Evolutionary conservation across 2,888 invertebrate species (phyloP).

Genomic region (Amiota minor): DNA sequence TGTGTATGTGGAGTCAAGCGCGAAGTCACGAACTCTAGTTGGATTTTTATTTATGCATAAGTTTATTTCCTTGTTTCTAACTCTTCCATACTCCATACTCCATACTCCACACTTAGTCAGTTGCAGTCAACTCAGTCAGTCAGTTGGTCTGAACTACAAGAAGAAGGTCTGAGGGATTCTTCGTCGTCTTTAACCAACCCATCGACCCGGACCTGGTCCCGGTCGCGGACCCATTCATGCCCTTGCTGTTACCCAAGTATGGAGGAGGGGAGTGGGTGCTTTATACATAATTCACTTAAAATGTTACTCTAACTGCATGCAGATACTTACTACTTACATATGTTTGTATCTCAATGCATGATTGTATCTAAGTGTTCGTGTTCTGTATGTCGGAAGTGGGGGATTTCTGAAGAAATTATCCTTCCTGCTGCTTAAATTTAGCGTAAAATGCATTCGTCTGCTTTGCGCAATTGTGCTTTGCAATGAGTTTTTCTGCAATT

Average conservation of each 20-base stretch:
- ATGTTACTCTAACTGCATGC: neutral
- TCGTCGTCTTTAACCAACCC: too few species aligned
- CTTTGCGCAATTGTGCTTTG: neutral
- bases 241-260: neutral
- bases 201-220: too few species aligned
- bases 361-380: slow-evolving; percentile 7
- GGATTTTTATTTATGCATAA: slow-evolving; percentile 31
- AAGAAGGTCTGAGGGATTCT: too few species aligned
- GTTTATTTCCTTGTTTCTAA: slow-evolving; percentile 27
- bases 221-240: neutral
- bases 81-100: neutral
- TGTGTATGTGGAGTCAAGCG: neutral
- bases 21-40: slow-evolving; percentile 29
- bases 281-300: slow-evolving; percentile 28
- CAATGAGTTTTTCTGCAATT: slow-evolving; percentile 14
- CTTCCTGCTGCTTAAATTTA: slow-evolving; percentile 29
- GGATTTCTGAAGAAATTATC: slow-evolving; percentile 2
- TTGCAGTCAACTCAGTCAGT: too few species aligned
- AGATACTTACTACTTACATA: neutral
- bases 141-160: too few species aligned
- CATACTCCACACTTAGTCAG: too few species aligned
- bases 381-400: too few species aligned
- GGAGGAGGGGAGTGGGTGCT: neutral
- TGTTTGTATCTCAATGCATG: neutral
- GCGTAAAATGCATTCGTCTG: slow-evolving; percentile 25